Percentiles rank a stretch among this genome's conserved stretches.
phyloP scores from a whole-genome alignment of 1,140 invertebrate genomes.

The Brachionus manjavacas region DNA sequence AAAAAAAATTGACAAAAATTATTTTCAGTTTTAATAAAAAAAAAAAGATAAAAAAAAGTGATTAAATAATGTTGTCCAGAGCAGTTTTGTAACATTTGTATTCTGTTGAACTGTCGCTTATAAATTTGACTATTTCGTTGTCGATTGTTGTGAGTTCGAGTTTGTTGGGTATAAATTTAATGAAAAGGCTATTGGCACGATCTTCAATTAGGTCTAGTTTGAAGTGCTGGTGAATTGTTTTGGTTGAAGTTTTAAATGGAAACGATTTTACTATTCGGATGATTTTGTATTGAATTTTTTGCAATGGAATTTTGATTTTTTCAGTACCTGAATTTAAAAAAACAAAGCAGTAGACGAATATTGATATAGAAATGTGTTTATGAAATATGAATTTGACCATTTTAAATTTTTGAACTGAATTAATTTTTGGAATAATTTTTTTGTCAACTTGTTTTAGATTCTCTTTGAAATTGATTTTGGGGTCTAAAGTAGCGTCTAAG shows the following conservation, averaged over 20 bases:
- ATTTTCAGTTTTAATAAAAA: too few relatives aligned
- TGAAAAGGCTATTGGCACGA: neutral
- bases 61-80: too few relatives aligned
- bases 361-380: neutral
- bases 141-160: too few relatives aligned
- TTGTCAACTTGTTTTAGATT: neutral
- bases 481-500: neutral
- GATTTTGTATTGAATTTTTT: neutral
- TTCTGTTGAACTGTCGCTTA: too few relatives aligned
- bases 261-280: neutral
- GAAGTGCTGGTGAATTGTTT: neutral
- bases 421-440: neutral
- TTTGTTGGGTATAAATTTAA: too few relatives aligned
- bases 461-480: neutral
- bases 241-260: neutral
- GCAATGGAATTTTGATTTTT: neutral
- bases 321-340: neutral
- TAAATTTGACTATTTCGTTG: too few relatives aligned
- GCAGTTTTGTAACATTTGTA: too few relatives aligned
- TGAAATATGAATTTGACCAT: neutral
- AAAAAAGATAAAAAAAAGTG: too few relatives aligned
- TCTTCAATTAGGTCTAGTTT: neutral
- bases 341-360: neutral
- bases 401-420: neutral
- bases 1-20: too few relatives aligned